phyloP scores from a whole-genome alignment of 2,888 invertebrate genomes.

The Xylota segnis region DNA sequence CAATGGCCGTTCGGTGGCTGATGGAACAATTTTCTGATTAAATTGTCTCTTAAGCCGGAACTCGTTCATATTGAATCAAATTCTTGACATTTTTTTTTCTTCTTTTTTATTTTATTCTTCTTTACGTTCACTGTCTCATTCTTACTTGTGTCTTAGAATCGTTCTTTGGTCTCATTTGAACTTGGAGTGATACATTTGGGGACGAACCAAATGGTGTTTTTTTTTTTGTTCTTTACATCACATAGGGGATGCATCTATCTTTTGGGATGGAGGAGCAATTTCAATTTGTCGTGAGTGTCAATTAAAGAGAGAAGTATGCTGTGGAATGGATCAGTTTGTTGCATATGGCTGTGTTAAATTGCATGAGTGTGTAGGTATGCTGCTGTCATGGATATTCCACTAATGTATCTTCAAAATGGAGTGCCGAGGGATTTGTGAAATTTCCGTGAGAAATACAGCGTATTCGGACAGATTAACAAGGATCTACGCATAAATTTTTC shows the following conservation, averaged over 20 bases:
- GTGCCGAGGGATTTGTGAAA: neutral
- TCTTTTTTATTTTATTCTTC: constrained; percentile 35
- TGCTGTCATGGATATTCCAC: neutral
- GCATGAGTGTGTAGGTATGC: neutral
- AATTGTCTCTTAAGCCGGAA: constrained; percentile 78
- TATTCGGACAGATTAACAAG: neutral
- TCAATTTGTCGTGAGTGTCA: constrained; percentile 69
- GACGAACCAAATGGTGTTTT: constrained; percentile 34
- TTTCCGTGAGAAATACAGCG: neutral
- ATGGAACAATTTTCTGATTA: constrained; percentile 78
- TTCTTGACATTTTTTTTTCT: constrained; percentile 65
- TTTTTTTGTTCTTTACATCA: constrained; percentile 22
- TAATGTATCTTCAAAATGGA: neutral
- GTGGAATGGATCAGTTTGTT: constrained; percentile 31
- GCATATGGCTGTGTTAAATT: constrained; percentile 3
- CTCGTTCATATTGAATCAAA: constrained; percentile 76
- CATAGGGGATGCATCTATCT: constrained; percentile 58
- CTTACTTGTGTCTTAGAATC: constrained; percentile 57
- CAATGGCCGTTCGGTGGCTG: constrained; percentile 73
- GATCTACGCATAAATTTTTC: neutral
- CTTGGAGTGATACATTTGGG: constrained; percentile 62
- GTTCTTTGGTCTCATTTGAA: constrained; percentile 34
- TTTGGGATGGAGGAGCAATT: constrained; percentile 55
- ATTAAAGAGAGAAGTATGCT: constrained; percentile 50
- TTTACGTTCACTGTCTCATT: constrained; percentile 58